Base-by-base conservation (phyloP, 2,888 invertebrate species). In the Troglohyphantes excavatus region DNA sequence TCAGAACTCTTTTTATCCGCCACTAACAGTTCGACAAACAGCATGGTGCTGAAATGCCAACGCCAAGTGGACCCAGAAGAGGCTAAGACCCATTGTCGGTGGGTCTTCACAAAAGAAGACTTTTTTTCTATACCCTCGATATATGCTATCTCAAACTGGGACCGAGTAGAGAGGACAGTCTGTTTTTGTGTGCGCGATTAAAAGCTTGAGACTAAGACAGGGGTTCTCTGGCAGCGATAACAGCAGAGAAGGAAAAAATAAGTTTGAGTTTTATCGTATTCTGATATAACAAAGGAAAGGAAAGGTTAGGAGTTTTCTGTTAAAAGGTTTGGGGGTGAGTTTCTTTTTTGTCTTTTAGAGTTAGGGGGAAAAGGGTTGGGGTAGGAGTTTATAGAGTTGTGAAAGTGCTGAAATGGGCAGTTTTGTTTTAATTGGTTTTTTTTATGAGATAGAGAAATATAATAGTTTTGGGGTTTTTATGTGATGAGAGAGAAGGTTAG, bases 1-100 rank as follows among this genome's bases (percentile, higher is more conserved):
- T 82, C 61, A 78, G 75, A 26, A 46, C 11, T 68, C 46, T 46
- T 79, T 79, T 53, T 53, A 27, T 79, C 65, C 46, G 23, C 26
- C 79, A 27, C 29, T 65, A 79, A 65, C 79, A 67, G 70, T 70
- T 82, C 82, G 61, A 59, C 82, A 46, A 82, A 82, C 82, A 82
- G 82, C 29, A 26, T 19, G 59, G 19, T 43, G 46, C 46, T 46
- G 53, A n/a, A 68, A 79, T 61, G 82, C 53, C 70, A 82, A 68
- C 82, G 27, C 67, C 43, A 53, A 68, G 59, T 70, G n/a, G 53
- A 61, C 59, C 59, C 82, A 68, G 65, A 70, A 70, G 70, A 59
- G 81, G 33, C 81, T 81, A 33, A 81, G 46, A 17, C 27, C 46
- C 53, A 75, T 84, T 84, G 75, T 84, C 73, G 75, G 72, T 21